phyloP scores from a whole-genome alignment of 2,113 vertebrate genomes.

The Catharus minimus region DNA sequence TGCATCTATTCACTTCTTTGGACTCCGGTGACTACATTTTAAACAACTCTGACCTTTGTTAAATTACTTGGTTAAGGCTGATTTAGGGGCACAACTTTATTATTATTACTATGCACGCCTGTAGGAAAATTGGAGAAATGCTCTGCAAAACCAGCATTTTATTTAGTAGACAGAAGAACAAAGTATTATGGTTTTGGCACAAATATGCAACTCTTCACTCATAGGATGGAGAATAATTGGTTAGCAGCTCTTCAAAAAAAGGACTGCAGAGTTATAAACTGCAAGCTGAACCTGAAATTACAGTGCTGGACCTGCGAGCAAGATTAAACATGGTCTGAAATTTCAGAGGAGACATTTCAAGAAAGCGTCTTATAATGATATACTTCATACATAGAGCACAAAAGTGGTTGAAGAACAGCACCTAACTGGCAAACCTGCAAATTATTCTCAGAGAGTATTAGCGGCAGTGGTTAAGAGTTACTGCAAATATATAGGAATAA shows the following conservation, averaged over 20 bases:
- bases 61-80: constrained; percentile 33
- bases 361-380: not conserved
- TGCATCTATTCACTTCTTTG: not conserved
- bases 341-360: constrained; percentile 13
- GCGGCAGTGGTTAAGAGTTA: not conserved
- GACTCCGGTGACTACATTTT: constrained; percentile 2
- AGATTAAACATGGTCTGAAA: constrained; percentile 30
- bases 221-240: constrained; percentile 49
- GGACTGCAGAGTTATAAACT: constrained; percentile 26
- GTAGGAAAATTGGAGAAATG: constrained; percentile 49
- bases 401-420: not conserved
- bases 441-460: not conserved
- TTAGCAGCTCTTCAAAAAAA: constrained; percentile 54
- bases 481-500: not conserved
- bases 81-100: constrained; percentile 47
- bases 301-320: not conserved
- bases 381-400: not conserved
- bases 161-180: constrained; percentile 57
- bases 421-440: not conserved
- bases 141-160: constrained; percentile 30
- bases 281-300: constrained; percentile 19
- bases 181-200: constrained; percentile 62
- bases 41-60: constrained; percentile 18
- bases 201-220: not conserved
- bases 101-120: constrained; percentile 22